Evolutionary conservation across 1,140 invertebrate genomes (phyloP), one percentile per base, ranked within the genome.

Genomic region (Brachionus asplanchnoidis): DNA sequence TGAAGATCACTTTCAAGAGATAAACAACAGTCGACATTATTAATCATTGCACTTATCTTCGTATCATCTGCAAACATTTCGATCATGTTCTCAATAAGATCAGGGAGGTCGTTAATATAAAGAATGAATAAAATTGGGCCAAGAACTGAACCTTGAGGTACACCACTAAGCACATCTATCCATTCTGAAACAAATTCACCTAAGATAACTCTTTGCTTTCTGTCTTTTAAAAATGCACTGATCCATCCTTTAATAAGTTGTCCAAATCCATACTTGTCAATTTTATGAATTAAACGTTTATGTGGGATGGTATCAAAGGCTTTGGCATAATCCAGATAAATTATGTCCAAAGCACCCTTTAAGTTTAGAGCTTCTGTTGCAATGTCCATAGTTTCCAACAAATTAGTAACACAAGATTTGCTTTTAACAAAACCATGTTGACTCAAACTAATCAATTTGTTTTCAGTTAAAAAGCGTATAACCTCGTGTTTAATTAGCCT

Each of bases 61-160:
- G 86, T 85, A 28, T 68, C 65, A 68, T 68, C 65, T 8, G 65
- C 65, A 68, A 12, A 68, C n/a, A 28, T 68, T n/a, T 68, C 20
- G 11, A 6, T 28, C 23, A 12, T 68, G n/a, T 28, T 68, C 9
- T 6, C 17, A 14, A 68, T 9, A 68, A 8, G 23, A 68, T 26
- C 23, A 8, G 85, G 85, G 12, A 87, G 44, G 42, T 87, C 86
- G 46, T 86, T 86, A 6, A 85, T 85, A 65, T 83, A 86, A 11
- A 86, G 65, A 1, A 86, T 40, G 46, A 85, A 87, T n/a, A 87
- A 84, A n/a, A 85, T 5, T 12, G 86, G 86, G 0, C 84, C 86
- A 4, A 87, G 46, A 6, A 87, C 78, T 6, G 83, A 86, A 14
- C 86, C 86, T 60, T 86, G 85, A 17, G 85, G 84, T 6, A 86